These are phyloP conservation scores for Polyploca ridens DNA, from an alignment of 2,888 invertebrate genomes.

Conservation along the genomic window DNA sequence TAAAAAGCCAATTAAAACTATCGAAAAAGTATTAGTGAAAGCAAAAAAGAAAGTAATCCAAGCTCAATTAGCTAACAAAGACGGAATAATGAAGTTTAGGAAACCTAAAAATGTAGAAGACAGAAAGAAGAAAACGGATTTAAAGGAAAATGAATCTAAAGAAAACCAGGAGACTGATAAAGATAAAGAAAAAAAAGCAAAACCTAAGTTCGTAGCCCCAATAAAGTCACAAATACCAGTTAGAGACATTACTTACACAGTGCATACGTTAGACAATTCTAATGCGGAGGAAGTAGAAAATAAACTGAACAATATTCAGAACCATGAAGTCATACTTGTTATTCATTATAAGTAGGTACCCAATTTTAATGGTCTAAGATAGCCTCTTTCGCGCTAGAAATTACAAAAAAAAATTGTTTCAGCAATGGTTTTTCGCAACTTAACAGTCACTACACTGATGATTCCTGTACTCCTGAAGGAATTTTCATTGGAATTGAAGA, in stretches of 20 bases:
- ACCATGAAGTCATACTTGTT: conserved; percentile 41
- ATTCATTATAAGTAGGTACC: conserved; percentile 53
- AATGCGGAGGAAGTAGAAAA: conserved; percentile 28
- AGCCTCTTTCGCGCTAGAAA: no score
- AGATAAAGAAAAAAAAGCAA: conserved; percentile 39
- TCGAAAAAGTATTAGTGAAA: conserved; percentile 27
- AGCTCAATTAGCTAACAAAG: conserved; percentile 65
- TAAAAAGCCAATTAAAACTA: conserved; percentile 10
- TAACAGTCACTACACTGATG: conserved; percentile 60
- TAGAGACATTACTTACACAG: conserved; percentile 50
- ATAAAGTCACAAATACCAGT: conserved; percentile 63
- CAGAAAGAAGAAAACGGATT: conserved; percentile 18
- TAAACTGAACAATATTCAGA: conserved; percentile 19
- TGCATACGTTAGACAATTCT: conserved; percentile 41
- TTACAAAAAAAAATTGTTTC: conserved; percentile 21
- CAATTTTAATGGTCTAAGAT: no score
- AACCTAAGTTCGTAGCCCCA: conserved; percentile 62
- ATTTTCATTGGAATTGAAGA: conserved; percentile 53
- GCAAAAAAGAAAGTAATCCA: conserved; percentile 58
- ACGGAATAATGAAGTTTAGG: conserved; percentile 69
- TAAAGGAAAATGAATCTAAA: conserved; percentile 15
- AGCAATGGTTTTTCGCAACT: conserved; percentile 74
- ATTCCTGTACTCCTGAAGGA: conserved; percentile 55
- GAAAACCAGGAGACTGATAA: conserved; percentile 17
- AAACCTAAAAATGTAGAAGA: conserved; percentile 46